These are phyloP conservation scores for Biston stratarius DNA, from an alignment of 2,888 invertebrate genomes.

Conservation along the genomic window DNA sequence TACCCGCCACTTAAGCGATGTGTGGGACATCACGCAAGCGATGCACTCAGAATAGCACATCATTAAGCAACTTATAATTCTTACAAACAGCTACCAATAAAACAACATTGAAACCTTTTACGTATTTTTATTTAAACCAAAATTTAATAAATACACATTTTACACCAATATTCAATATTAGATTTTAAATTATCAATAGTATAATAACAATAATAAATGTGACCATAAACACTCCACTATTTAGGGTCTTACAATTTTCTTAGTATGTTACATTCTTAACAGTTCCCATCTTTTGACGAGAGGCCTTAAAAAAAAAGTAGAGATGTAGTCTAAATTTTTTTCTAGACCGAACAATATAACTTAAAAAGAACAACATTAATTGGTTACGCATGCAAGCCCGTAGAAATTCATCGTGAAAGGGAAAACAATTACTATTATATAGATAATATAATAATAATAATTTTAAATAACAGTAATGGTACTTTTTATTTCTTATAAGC, in stretches of 20 bases:
- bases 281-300: neutral
- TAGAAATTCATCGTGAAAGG: no score
- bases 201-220: conserved; percentile 78
- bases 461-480: no score
- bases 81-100: conserved; percentile 16
- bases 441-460: no score
- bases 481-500: no score
- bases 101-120: conserved; percentile 60
- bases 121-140: conserved; percentile 78
- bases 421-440: neutral
- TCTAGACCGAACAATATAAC: no score
- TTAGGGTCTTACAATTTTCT: conserved; percentile 10
- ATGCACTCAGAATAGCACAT: neutral
- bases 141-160: conserved; percentile 80
- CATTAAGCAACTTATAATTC: neutral
- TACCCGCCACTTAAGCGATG: no score
- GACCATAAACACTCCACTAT: conserved; percentile 69
- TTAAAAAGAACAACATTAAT: no score
- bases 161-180: conserved; percentile 77
- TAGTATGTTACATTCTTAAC: conserved; percentile 1
- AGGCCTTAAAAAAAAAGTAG: neutral
- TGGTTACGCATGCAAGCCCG: no score
- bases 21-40: no score
- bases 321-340: no score
- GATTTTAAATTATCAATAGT: conserved; percentile 70